phyloP scores from a whole-genome alignment of 2,113 vertebrate genomes.

The Scophthalmus maximus region DNA sequence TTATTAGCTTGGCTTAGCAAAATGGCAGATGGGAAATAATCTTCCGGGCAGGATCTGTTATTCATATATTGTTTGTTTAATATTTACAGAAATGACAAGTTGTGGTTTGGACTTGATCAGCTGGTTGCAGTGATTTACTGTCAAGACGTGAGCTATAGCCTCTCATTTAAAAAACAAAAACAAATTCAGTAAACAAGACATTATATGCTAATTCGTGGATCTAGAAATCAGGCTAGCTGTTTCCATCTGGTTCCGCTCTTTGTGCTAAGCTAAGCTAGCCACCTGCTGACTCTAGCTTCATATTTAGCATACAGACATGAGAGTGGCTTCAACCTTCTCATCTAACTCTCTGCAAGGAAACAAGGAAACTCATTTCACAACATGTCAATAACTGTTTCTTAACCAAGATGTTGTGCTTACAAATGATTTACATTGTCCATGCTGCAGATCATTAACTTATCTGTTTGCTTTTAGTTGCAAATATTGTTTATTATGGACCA shows the following conservation, averaged over 20 bases:
- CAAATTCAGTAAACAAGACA: too few relatives aligned
- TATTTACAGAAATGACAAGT: too few relatives aligned
- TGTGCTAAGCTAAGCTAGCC: background rate
- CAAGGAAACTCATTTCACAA: background rate
- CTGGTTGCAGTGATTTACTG: too few relatives aligned
- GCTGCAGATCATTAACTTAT: background rate
- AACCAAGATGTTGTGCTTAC: background rate
- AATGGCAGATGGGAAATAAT: too few relatives aligned
- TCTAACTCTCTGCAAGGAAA: background rate
- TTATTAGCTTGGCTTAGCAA: too few relatives aligned
- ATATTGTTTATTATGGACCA: constrained; percentile 54
- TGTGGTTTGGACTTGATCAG: too few relatives aligned
- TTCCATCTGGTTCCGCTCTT: background rate
- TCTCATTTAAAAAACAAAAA: too few relatives aligned
- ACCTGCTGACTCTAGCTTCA: background rate
- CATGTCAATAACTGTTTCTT: background rate
- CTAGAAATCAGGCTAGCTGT: too few relatives aligned
- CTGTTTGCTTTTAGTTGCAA: constrained; percentile 2
- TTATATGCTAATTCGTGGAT: too few relatives aligned
- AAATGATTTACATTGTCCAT: background rate
- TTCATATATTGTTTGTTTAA: too few relatives aligned
- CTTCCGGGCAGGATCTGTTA: too few relatives aligned
- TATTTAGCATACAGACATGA: background rate
- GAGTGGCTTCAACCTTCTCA: background rate
- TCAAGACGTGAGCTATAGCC: too few relatives aligned